Base-by-base conservation (phyloP, 2,113 vertebrate species). In the Bubo blakistoni region DNA sequence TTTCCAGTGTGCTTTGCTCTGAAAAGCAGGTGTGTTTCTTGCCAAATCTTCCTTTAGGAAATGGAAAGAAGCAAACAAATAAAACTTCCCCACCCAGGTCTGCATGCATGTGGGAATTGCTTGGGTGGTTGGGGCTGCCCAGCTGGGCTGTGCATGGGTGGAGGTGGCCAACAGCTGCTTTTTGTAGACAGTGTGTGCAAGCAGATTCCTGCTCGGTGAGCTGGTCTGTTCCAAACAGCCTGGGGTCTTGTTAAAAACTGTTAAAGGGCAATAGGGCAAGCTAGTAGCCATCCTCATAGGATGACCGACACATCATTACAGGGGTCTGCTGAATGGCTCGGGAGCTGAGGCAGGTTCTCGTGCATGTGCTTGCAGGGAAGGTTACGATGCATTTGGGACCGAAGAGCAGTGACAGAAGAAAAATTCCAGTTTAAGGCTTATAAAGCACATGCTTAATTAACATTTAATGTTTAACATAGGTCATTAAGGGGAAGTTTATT, bases 381-480 rank as follows among this genome's bases (percentile, higher is more conserved):
- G n/a, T 40, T 61, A 10, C 0, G 5, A 9, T 70, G 51, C 3
- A 1, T n/a, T 77, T 16, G 38, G 90, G 63, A 14, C 27, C 44
- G 16, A 38, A 18, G 1, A 49, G 52, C 13, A 52, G 66, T 9
- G 46, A 55, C 46, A 85, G 40, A 16, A 18, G 36, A 67, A 51
- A 91, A 11, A 8, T 1, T 5, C 7, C 20, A 3, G 3, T 25
- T 25, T 38, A 17, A 70, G 9, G 36, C 62, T 76, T 30, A 16
- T 30, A 42, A 73, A 58, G 8, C 22, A n/a, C 1, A 0, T 7
- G 71, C 7, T 80, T 88, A 83, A 90, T 96, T 81, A 90, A 47
- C 11, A 2, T 8, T 38, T 62, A 34, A 26, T 59, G 26, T 11
- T 5, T 11, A 8, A 7, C 0, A 0, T 12, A 42, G 17, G 74